These are phyloP conservation scores for Gisinianus flammeolus DNA, from an alignment of 2,888 invertebrate genomes.

Conservation along the genomic window DNA sequence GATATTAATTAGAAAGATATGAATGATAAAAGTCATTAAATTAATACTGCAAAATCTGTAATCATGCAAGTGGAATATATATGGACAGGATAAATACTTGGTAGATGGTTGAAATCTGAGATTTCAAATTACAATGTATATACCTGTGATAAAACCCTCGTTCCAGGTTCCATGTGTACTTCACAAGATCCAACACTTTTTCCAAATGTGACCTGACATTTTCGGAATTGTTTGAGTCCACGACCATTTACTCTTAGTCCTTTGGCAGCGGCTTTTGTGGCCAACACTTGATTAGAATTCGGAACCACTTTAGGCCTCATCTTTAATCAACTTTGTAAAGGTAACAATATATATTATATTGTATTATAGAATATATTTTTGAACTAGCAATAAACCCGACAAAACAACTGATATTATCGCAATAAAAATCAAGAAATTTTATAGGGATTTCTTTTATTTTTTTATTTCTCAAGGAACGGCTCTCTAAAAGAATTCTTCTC, in stretches of 20 bases:
- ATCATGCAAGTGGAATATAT: background rate
- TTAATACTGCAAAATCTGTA: background rate
- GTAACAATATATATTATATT: too few species aligned
- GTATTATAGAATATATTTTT: too few species aligned
- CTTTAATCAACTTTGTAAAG: too few species aligned
- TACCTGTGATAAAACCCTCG: conserved; percentile 55
- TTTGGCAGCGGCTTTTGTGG: conserved; percentile 47
- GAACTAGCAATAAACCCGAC: too few species aligned
- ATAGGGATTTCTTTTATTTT: too few species aligned
- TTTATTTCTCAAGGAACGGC: too few species aligned
- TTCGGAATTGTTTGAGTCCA: conserved; percentile 48
- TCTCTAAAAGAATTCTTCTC: too few species aligned
- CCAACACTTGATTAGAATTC: conserved; percentile 45
- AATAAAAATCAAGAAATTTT: too few species aligned
- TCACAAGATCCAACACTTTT: conserved; percentile 54
- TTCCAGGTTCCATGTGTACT: conserved; percentile 52
- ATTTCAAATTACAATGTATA: too few species aligned
- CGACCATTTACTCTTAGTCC: conserved; percentile 53
- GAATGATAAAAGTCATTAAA: conserved; percentile 17
- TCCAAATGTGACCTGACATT: conserved; percentile 47
- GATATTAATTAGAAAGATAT: background rate
- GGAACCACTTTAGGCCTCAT: conserved; percentile 55
- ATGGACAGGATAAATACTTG: too few species aligned
- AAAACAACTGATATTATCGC: too few species aligned
- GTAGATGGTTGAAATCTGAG: too few species aligned